These are phyloP conservation scores for Saguinus imperator DNA, from an alignment of 2,113 vertebrate genomes.

Conservation along the genomic window DNA sequence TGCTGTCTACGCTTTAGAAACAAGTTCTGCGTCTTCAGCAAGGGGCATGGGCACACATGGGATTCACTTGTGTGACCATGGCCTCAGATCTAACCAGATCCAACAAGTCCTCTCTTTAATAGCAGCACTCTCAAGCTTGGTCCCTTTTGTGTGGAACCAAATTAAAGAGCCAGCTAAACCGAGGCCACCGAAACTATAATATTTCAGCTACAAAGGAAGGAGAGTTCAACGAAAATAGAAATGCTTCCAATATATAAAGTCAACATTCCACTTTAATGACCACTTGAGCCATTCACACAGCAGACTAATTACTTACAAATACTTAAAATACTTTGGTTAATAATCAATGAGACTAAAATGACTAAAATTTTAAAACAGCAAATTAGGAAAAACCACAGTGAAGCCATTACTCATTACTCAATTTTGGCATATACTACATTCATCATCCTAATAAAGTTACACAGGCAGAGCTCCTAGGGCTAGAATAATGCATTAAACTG, in stretches of 20 bases:
- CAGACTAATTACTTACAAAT: conserved; percentile 65
- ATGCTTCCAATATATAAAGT: conserved; percentile 34
- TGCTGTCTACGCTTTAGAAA: not conserved
- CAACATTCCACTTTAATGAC: conserved; percentile 54
- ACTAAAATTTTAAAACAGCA: conserved; percentile 47
- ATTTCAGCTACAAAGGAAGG: conserved; percentile 14
- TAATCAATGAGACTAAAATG: conserved; percentile 47
- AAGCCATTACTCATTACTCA: conserved; percentile 41
- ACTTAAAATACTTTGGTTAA: conserved; percentile 65
- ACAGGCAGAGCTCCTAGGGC: not conserved
- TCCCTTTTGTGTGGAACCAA: not conserved
- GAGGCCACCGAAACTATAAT: not conserved
- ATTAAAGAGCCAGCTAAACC: conserved; percentile 25
- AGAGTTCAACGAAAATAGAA: conserved; percentile 34
- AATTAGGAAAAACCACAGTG: conserved; percentile 59
- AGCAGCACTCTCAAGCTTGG: not conserved
- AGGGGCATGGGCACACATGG: not conserved
- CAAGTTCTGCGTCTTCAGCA: not conserved
- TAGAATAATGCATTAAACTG: not conserved
- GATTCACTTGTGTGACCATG: not conserved
- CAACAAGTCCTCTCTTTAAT: not conserved
- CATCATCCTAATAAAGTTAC: not conserved
- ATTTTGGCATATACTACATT: not conserved
- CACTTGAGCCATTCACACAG: conserved; percentile 24
- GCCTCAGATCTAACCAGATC: not conserved